Percentiles rank a stretch among this genome's conserved stretches.
Conservation (phyloP, 92 coral and sea anemone genomes). For the Diadumene lineata region DNA sequence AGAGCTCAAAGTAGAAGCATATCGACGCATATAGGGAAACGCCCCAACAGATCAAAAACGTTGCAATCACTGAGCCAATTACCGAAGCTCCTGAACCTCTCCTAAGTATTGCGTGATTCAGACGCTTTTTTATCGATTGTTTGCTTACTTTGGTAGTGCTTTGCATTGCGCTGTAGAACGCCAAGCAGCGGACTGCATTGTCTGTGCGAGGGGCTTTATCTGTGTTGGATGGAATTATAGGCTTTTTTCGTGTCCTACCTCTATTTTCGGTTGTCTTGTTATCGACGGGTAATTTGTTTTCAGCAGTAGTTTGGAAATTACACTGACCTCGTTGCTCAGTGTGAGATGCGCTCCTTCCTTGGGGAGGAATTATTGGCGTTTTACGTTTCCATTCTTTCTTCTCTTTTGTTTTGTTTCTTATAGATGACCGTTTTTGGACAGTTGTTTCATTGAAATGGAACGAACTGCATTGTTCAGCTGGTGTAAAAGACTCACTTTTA, state of each 20-base stretch:
- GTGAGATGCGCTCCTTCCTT: constrained; percentile 1
- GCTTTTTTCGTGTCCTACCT: neutral
- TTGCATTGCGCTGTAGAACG: constrained; percentile 20
- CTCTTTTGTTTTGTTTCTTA: neutral
- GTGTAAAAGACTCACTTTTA: neutral
- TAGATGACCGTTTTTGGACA: neutral
- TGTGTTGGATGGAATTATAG: neutral
- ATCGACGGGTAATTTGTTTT: neutral
- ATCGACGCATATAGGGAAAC: constrained; percentile 48
- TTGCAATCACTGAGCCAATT: constrained; percentile 45
- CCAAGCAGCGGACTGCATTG: neutral
- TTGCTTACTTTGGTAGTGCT: neutral
- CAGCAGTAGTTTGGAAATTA: too few species aligned
- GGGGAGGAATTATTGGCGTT: neutral
- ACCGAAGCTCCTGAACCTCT: constrained; percentile 42
- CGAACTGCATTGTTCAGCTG: neutral
- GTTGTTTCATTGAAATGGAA: neutral
- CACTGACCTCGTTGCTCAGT: too few species aligned
- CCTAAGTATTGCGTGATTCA: constrained; percentile 6
- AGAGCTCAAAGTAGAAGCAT: constrained; percentile 41
- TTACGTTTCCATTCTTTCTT: neutral
- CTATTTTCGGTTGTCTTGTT: neutral
- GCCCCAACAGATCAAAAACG: constrained; percentile 54
- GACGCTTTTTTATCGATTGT: constrained; percentile 17
- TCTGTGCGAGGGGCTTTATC: constrained; percentile 2